Percentiles rank a stretch among this genome's conserved stretches.
Conservation (phyloP, 2,113 vertebrate genomes). For the Toxostoma redivivum region DNA sequence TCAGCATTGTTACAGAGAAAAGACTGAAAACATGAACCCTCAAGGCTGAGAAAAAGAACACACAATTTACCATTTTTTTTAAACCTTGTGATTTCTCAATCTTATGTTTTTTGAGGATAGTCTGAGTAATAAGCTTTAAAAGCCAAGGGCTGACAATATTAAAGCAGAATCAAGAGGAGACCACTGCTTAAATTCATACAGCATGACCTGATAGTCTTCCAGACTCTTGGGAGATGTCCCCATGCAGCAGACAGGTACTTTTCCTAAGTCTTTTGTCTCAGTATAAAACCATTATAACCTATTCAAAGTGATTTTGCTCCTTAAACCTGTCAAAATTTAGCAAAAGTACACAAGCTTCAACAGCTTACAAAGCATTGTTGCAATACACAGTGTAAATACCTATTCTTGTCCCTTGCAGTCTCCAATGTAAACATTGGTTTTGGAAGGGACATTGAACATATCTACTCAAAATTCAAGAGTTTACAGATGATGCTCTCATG, state of each 20-base stretch:
- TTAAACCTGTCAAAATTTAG: neutral
- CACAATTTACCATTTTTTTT: neutral
- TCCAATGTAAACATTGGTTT: neutral
- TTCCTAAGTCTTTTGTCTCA: neutral
- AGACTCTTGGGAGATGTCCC: neutral
- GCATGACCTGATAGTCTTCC: neutral
- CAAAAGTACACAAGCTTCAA: neutral
- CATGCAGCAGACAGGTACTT: neutral
- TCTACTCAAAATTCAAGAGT: neutral
- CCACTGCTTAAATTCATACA: neutral
- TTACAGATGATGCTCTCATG: neutral
- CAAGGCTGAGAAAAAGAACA: constrained; percentile 37
- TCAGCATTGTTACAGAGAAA: neutral
- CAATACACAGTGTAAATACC: neutral
- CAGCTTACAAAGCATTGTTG: neutral
- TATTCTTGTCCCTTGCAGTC: neutral
- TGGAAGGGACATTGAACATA: neutral
- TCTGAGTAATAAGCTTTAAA: constrained; percentile 5
- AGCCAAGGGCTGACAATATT: neutral
- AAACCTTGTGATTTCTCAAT: constrained; percentile 41
- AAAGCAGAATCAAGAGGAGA: neutral
- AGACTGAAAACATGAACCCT: constrained; percentile 19
- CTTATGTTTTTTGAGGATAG: constrained; percentile 25
- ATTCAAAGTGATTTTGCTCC: neutral
- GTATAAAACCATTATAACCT: neutral